phyloP scores from a whole-genome alignment of 1,140 invertebrate species.

The Bombyx mandarina region DNA sequence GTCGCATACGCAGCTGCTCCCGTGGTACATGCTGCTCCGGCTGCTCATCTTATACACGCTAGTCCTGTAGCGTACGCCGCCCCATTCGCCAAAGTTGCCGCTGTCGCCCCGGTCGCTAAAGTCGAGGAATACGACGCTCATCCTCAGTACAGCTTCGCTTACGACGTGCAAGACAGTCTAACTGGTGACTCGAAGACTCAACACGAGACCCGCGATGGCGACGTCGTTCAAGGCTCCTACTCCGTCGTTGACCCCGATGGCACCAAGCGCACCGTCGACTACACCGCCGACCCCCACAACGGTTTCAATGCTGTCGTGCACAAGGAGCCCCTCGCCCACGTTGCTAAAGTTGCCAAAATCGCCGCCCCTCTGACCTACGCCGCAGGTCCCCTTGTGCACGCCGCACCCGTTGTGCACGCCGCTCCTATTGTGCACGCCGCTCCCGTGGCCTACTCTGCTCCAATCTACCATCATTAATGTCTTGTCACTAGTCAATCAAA shows the following conservation, averaged over 20 bases:
- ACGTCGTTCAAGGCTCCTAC: constrained; percentile 74
- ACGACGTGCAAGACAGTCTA: constrained; percentile 75
- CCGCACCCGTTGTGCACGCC: constrained; percentile 18
- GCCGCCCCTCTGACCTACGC: constrained; percentile 30
- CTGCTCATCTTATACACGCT: constrained; percentile 19
- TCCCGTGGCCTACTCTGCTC: constrained; percentile 23
- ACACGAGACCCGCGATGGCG: constrained; percentile 75
- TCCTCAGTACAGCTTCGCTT: constrained; percentile 75
- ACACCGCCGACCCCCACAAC: constrained; percentile 72
- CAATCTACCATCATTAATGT: constrained; percentile 12
- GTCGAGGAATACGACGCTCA: constrained; percentile 59
- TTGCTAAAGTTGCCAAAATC: constrained; percentile 29
- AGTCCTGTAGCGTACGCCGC: constrained; percentile 29
- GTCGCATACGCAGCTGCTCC: constrained; percentile 34
- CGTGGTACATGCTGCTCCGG: constrained; percentile 37
- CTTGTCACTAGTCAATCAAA: constrained; percentile 2
- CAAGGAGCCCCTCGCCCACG: constrained; percentile 34
- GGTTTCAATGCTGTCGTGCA: constrained; percentile 70
- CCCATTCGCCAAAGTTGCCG: constrained; percentile 26
- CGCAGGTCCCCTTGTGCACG: constrained; percentile 26
- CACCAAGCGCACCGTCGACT: constrained; percentile 75
- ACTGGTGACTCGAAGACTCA: constrained; percentile 79
- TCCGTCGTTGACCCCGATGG: constrained; percentile 76
- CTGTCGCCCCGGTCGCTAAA: constrained; percentile 23
- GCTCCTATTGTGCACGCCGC: constrained; percentile 65